phyloP scores from a whole-genome alignment of 2,797 vertebrate genomes.

The Threskiornis aethiopicus region DNA sequence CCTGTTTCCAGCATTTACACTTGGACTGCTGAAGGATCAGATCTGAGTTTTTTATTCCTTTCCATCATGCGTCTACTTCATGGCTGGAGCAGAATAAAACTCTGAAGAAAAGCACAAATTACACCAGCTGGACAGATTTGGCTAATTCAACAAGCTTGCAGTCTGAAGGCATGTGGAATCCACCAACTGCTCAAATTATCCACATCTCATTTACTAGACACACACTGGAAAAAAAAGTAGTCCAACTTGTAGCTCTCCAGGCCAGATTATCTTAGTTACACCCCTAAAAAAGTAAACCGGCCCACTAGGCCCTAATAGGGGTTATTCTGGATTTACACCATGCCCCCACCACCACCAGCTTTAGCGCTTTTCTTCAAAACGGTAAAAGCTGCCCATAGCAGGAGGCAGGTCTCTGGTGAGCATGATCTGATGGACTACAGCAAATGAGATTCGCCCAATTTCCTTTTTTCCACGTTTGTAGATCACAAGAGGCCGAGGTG shows the following conservation, averaged over 20 bases:
- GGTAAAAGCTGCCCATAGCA: not conserved
- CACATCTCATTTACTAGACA: not conserved
- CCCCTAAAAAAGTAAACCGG: not conserved
- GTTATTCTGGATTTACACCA: not conserved
- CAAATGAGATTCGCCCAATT: not conserved
- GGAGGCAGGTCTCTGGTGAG: not conserved
- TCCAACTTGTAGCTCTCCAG: not conserved
- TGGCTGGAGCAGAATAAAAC: not conserved
- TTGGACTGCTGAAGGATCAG: accelerated
- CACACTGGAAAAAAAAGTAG: not conserved
- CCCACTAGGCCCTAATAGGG: not conserved
- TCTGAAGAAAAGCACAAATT: not conserved
- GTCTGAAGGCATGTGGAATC: not conserved
- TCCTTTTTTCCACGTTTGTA: not conserved
- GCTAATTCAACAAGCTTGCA: not conserved
- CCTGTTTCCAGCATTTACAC: not conserved
- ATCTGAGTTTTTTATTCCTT: not conserved
- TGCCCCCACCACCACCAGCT: accelerated
- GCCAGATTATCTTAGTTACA: not conserved
- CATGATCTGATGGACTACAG: not conserved
- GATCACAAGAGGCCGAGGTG: not conserved
- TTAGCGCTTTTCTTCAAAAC: not conserved
- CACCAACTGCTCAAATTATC: not conserved
- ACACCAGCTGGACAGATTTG: not conserved
- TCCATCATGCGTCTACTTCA: not conserved